A percentile compares a stretch with the other conserved stretches of the same genome.
Evolutionary conservation across 2,113 vertebrate species (phyloP).

Genomic region (Dicentrarchus labrax): DNA sequence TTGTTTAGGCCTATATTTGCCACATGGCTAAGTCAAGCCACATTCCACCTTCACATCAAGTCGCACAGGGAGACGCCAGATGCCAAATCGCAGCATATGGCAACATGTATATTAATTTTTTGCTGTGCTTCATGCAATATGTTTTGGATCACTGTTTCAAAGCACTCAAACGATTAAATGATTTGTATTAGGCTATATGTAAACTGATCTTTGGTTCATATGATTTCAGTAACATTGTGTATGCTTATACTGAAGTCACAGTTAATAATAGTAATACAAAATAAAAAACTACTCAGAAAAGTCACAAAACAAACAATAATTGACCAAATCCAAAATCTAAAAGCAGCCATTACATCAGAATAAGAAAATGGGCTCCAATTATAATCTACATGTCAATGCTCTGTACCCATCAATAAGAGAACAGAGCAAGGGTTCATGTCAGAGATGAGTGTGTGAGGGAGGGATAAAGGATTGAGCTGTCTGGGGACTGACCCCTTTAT

Average conservation of each 20-base stretch:
- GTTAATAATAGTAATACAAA: not conserved
- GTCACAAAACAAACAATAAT: not conserved
- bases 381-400: not conserved
- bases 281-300: not conserved
- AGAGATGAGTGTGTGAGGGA: conserved; percentile 32
- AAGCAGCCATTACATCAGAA: not conserved
- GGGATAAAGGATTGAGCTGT: conserved; percentile 58
- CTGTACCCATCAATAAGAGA: conserved; percentile 1
- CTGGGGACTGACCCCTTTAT: conserved; percentile 71
- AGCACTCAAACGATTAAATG: conserved; percentile 22
- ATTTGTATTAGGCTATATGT: not conserved
- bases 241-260: not conserved
- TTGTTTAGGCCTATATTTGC: conserved; percentile 71
- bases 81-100: conserved; percentile 65
- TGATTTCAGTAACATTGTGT: not conserved
- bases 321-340: not conserved
- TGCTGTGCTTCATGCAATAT: conserved; percentile 13
- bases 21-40: conserved; percentile 76
- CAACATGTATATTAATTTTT: conserved; percentile 49
- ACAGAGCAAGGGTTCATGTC: not conserved
- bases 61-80: conserved; percentile 71
- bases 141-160: conserved; percentile 30
- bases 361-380: not conserved
- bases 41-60: conserved; percentile 65
- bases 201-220: not conserved